Conservation (phyloP, 2,888 invertebrate species). For the Eupithecia dodoneata region DNA sequence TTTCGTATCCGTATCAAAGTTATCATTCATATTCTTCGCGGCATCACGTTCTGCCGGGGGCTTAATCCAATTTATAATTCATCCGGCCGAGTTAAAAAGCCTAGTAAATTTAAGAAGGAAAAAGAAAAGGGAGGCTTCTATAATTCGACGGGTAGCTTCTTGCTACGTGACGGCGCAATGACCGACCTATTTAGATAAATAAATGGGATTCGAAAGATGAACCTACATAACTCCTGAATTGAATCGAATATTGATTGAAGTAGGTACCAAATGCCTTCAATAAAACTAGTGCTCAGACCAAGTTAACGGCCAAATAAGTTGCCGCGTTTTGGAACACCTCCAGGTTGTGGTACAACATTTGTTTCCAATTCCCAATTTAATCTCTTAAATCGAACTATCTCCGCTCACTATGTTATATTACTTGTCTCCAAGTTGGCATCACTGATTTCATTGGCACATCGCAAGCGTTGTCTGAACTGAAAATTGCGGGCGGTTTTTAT, state of each 20-base stretch:
- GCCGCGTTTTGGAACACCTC: constrained; percentile 38
- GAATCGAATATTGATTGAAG: constrained; percentile 20
- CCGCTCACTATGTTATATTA: constrained; percentile 42
- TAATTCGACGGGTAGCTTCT: constrained; percentile 64
- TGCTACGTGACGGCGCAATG: constrained; percentile 76
- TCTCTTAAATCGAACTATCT: constrained; percentile 43
- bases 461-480: constrained; percentile 44
- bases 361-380: constrained; percentile 41
- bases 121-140: constrained; percentile 56
- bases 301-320: constrained; percentile 35
- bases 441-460: constrained; percentile 50
- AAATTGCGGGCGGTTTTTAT: constrained; percentile 53
- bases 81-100: constrained; percentile 72
- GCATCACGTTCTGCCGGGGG: constrained; percentile 77
- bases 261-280: not conserved
- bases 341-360: constrained; percentile 41
- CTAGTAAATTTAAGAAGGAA: constrained; percentile 61
- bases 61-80: constrained; percentile 80
- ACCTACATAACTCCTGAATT: constrained; percentile 47
- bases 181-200: constrained; percentile 70
- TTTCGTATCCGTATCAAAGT: constrained; percentile 54
- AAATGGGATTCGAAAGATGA: constrained; percentile 46
- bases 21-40: constrained; percentile 81
- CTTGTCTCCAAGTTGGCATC: constrained; percentile 49
- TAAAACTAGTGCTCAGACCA: constrained; percentile 17